A percentile compares a stretch with the other conserved stretches of the same genome.
Conservation (phyloP, 2,797 vertebrate species). For the Setipinna tenuifilis region DNA sequence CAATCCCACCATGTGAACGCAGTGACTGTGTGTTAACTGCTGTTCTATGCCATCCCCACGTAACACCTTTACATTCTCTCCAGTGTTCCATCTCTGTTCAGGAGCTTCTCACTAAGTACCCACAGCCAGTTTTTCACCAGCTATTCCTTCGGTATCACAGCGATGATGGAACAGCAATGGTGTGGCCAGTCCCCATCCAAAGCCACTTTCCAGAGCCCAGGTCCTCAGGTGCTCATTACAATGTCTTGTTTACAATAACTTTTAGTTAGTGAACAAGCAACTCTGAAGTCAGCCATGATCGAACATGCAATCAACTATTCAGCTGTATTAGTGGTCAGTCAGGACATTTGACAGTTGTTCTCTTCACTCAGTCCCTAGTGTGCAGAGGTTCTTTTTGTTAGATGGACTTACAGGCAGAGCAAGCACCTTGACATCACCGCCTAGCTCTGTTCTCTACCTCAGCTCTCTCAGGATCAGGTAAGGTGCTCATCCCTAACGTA, state of each 20-base stretch:
- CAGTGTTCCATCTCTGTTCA: constrained; percentile 88
- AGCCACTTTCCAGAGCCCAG: neutral
- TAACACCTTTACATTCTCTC: neutral
- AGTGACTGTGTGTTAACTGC: neutral
- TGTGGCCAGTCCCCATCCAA: constrained; percentile 1
- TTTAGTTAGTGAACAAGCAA: constrained; percentile 73
- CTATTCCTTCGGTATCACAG: constrained; percentile 80
- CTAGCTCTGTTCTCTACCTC: neutral
- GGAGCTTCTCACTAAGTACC: constrained; percentile 78
- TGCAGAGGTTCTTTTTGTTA: neutral
- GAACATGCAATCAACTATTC: neutral
- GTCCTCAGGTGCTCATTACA: constrained; percentile 52
- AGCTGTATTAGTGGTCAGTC: neutral
- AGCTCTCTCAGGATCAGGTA: neutral
- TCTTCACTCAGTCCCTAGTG: neutral
- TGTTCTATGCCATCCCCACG: neutral
- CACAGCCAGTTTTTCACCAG: constrained; percentile 90
- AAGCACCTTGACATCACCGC: neutral
- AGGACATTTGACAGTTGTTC: neutral
- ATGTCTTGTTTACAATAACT: constrained; percentile 87
- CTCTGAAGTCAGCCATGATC: constrained; percentile 31
- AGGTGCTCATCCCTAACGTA: neutral
- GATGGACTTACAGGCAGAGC: constrained; percentile 6
- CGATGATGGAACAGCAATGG: neutral
- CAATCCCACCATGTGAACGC: no score